Evolutionary conservation across 2,888 invertebrate genomes (phyloP).

Genomic region (Elegia similella): DNA sequence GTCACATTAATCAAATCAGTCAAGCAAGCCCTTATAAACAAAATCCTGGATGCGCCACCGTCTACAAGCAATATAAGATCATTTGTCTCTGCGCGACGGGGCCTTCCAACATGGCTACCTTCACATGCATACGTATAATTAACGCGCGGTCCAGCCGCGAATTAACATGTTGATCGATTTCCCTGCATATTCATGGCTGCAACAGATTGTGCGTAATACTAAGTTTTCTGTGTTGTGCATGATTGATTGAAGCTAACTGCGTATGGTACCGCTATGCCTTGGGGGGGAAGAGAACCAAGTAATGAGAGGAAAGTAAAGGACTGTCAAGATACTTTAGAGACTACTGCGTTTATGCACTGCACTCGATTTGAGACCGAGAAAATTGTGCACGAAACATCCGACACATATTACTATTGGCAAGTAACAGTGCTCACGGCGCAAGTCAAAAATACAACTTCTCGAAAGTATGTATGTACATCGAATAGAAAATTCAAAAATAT

Average conservation of each 20-base stretch:
- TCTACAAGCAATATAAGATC: conserved; percentile 2
- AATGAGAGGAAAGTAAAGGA: neutral
- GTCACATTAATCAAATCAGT: too few species aligned
- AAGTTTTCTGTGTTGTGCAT: conserved; percentile 21
- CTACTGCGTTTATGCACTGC: neutral
- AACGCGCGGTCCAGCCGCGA: conserved; percentile 37
- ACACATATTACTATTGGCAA: too few species aligned
- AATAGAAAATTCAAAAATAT: too few species aligned
- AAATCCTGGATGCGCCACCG: too few species aligned
- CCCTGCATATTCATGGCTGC: conserved; percentile 47
- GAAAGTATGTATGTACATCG: too few species aligned
- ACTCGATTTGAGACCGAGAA: too few species aligned
- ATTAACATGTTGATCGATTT: conserved; percentile 55
- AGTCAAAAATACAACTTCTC: too few species aligned
- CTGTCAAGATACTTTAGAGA: neutral
- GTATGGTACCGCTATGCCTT: conserved; percentile 7
- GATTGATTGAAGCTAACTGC: conserved; percentile 31
- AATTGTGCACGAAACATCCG: too few species aligned
- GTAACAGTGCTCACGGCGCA: too few species aligned
- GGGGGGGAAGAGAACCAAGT: neutral
- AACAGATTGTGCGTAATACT: conserved; percentile 30
- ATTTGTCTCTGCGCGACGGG: neutral
- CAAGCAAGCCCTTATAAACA: too few species aligned
- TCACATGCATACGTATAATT: conserved; percentile 32
- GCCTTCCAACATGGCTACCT: conserved; percentile 19